Percentiles rank a stretch among this genome's conserved stretches.
phyloP scores from a whole-genome alignment of 2,888 invertebrate genomes.

The Parasteatoda lunata region DNA sequence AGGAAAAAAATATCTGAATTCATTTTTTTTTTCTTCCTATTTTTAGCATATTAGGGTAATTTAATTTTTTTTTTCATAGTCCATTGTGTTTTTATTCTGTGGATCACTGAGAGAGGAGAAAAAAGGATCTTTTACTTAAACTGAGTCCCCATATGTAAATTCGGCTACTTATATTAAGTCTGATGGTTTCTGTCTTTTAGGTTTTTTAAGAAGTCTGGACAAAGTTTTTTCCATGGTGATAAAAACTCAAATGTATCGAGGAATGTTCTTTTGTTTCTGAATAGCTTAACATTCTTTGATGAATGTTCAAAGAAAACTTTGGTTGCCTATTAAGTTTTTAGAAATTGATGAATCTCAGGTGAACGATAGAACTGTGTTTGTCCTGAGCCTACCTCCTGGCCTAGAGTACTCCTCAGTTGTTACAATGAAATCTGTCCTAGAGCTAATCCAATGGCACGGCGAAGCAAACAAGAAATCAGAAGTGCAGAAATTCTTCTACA shows the following conservation, averaged over 20 bases:
- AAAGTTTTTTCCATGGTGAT: conserved; percentile 91
- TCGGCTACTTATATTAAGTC: too few species aligned
- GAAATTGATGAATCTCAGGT: conserved; percentile 84
- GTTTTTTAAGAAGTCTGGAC: conserved; percentile 90
- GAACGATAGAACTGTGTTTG: conserved; percentile 94
- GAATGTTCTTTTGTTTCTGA: conserved; percentile 99
- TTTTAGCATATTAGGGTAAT: too few species aligned
- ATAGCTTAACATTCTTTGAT: conserved; percentile 96
- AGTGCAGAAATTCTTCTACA: conserved; percentile 82
- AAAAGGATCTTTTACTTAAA: too few species aligned
- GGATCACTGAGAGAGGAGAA: too few species aligned
- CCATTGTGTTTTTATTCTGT: too few species aligned
- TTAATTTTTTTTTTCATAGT: too few species aligned
- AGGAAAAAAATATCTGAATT: too few species aligned
- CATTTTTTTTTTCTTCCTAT: too few species aligned
- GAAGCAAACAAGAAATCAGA: conserved; percentile 96
- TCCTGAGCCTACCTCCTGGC: conserved; percentile 80
- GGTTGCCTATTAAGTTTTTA: conserved; percentile 79
- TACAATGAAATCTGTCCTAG: conserved; percentile 71
- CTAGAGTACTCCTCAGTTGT: conserved; percentile 74
- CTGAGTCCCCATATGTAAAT: too few species aligned
- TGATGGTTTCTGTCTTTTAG: conserved; percentile 70
- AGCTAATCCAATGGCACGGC: conserved; percentile 84
- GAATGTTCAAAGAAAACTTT: conserved; percentile 94
- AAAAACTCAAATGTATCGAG: conserved; percentile 97